phyloP scores from a whole-genome alignment of 2,797 vertebrate genomes.

The Cephalopachus bancanus region DNA sequence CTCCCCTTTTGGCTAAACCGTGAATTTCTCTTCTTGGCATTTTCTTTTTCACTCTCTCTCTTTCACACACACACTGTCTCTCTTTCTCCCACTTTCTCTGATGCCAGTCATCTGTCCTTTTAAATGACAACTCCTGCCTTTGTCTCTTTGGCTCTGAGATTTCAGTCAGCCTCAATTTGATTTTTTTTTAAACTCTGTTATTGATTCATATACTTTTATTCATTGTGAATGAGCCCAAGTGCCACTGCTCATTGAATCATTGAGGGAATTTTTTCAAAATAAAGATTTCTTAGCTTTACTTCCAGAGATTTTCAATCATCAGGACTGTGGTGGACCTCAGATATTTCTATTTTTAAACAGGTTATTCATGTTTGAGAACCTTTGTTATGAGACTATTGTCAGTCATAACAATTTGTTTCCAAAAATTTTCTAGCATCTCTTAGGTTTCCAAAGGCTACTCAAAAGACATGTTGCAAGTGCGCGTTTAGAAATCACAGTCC shows the following conservation, averaged over 20 bases:
- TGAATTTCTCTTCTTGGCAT: background rate
- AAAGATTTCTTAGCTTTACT: background rate
- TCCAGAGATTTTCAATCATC: background rate
- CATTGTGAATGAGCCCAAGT: background rate
- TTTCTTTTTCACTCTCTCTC: background rate
- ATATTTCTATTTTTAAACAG: slow-evolving; percentile 16
- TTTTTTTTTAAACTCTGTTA: background rate
- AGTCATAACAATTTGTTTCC: background rate
- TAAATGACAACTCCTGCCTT: background rate
- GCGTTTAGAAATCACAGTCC: slow-evolving; percentile 15
- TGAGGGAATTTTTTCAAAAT: background rate
- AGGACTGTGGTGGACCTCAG: background rate
- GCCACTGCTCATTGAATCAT: slow-evolving; percentile 10
- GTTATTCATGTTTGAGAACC: background rate
- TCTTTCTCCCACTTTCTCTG: background rate
- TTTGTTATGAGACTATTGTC: background rate
- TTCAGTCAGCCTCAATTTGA: background rate
- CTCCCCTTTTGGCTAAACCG: background rate
- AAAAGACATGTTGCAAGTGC: background rate
- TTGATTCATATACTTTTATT: background rate
- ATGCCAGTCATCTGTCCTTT: background rate
- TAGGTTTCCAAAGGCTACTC: background rate
- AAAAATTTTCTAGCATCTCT: slow-evolving; percentile 14
- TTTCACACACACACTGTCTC: background rate
- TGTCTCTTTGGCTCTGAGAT: background rate